phyloP scores from a whole-genome alignment of 2,797 vertebrate genomes.

The Tokudaia muenninki region DNA sequence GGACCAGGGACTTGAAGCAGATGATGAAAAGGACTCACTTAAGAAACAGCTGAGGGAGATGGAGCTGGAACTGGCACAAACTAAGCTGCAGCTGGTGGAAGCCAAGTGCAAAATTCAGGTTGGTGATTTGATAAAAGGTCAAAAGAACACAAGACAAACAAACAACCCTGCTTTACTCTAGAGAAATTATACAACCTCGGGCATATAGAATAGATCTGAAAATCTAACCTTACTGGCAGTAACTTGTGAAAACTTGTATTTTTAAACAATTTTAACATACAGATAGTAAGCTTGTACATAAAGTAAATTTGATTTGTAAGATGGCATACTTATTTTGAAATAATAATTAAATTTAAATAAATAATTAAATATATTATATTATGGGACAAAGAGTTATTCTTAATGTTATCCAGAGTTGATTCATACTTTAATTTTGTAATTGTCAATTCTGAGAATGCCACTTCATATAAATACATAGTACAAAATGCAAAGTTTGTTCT shows the following conservation, averaged over 20 bases:
- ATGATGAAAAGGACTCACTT: conserved; percentile 96
- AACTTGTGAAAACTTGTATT: not conserved
- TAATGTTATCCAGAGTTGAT: not conserved
- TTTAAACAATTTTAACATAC: not conserved
- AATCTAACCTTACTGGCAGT: not conserved
- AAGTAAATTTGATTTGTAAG: not conserved
- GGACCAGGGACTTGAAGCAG: conserved; percentile 88
- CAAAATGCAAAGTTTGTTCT: not conserved
- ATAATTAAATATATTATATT: not conserved
- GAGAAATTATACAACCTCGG: not conserved
- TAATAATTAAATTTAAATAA: not conserved
- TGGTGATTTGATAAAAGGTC: not conserved
- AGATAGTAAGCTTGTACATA: not conserved
- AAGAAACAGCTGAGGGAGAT: conserved; percentile 96
- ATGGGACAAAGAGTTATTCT: not conserved
- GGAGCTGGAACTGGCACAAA: conserved; percentile 98
- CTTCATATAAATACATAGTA: not conserved
- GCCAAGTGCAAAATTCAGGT: conserved; percentile 99
- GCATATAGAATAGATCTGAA: not conserved
- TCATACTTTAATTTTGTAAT: conserved; percentile 5
- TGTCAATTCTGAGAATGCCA: not conserved
- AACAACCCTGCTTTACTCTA: not conserved
- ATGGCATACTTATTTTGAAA: not conserved
- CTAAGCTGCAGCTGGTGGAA: conserved; percentile 99
- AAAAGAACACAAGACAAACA: not conserved